Conservation (phyloP, 2,888 invertebrate genomes). For the Cheilosia vernalis region DNA sequence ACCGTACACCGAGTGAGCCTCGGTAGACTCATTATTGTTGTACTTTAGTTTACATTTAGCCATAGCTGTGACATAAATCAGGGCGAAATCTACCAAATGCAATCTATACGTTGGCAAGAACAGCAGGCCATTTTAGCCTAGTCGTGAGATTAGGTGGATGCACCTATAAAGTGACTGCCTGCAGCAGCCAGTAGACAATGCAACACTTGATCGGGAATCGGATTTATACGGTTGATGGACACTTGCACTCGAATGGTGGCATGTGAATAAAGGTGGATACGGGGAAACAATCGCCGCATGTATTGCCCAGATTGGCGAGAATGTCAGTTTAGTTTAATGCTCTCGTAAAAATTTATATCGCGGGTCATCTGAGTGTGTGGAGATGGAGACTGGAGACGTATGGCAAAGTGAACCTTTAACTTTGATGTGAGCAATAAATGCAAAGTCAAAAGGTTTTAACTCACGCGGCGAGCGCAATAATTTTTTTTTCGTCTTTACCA, state of each 20-base stretch:
- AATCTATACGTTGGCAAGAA: conserved; percentile 48
- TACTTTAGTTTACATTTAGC: conserved; percentile 70
- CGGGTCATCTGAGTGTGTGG: conserved; percentile 61
- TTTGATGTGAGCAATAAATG: conserved; percentile 75
- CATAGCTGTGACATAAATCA: conserved; percentile 72
- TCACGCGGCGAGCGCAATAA: conserved; percentile 71
- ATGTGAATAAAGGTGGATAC: conserved; percentile 68
- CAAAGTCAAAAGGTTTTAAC: conserved; percentile 75
- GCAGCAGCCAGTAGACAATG: conserved; percentile 57
- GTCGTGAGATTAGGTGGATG: conserved; percentile 71
- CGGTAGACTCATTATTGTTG: conserved; percentile 54
- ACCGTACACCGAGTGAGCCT: conserved; percentile 25
- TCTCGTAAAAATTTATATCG: conserved; percentile 75
- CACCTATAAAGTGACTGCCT: conserved; percentile 69
- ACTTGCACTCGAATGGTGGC: conserved; percentile 66
- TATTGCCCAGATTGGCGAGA: conserved; percentile 72
- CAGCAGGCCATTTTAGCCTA: conserved; percentile 57
- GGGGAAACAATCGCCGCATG: conserved; percentile 68
- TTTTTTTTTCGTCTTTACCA: conserved; percentile 17
- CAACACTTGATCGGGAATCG: conserved; percentile 71
- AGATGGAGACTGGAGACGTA: too few species aligned
- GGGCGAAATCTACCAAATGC: conserved; percentile 67
- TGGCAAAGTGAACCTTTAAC: conserved; percentile 71
- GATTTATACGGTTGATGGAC: conserved; percentile 72
- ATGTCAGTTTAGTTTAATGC: conserved; percentile 75